Evolutionary conservation across 2,113 vertebrate species (phyloP).

Genomic region (Oceanites oceanicus): DNA sequence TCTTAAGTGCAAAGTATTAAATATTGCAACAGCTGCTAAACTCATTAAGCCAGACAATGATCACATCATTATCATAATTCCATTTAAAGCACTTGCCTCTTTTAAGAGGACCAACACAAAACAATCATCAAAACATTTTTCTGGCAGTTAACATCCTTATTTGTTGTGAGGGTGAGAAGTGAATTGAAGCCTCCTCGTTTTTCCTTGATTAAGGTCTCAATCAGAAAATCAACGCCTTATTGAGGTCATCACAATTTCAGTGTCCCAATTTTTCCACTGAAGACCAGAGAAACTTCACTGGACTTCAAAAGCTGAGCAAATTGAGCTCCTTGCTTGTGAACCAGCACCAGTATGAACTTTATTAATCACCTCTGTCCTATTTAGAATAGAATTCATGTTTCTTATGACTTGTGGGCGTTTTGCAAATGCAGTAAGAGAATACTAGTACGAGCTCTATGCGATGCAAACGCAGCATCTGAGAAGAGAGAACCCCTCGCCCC

Average conservation of each 20-base stretch:
- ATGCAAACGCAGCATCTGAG: neutral
- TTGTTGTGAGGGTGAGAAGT: neutral
- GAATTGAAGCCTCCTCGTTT: neutral
- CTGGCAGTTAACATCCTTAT: neutral
- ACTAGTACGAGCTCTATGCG: neutral
- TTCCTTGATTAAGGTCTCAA: neutral
- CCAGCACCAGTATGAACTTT: neutral
- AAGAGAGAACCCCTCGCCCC: neutral
- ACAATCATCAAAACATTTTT: slow-evolving; percentile 4
- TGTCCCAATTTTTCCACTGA: neutral
- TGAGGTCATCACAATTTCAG: neutral
- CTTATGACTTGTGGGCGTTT: neutral
- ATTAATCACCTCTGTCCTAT: neutral
- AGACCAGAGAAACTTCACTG: neutral
- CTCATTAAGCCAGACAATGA: slow-evolving; percentile 41
- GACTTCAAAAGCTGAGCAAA: neutral
- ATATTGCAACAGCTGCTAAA: neutral
- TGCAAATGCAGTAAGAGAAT: neutral
- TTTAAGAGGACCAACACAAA: neutral
- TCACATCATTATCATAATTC: slow-evolving; percentile 46
- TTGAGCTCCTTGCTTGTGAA: neutral
- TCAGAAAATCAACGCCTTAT: neutral
- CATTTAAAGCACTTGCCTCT: slow-evolving; percentile 14
- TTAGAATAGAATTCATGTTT: neutral
- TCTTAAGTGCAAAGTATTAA: slow-evolving; percentile 30